A percentile compares a stretch with the other conserved stretches of the same genome.
phyloP scores from a whole-genome alignment of 2,888 invertebrate genomes.

The Conus canariensis region DNA sequence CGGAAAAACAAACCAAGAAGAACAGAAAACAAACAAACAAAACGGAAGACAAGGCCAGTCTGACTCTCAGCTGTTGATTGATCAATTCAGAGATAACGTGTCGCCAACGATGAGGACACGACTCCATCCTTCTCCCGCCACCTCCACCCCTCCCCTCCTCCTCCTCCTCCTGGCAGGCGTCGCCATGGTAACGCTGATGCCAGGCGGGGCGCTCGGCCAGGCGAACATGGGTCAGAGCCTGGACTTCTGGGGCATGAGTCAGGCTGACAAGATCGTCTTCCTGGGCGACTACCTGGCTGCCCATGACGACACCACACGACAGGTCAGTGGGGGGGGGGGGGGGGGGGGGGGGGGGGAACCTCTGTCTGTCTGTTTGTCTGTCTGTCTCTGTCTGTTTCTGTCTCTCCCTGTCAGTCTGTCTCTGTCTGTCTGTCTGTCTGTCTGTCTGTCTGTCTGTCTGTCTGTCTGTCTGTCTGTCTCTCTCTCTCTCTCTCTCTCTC shows the following conservation, averaged over 20 bases:
- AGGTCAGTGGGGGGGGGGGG: background rate
- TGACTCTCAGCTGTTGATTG: no score
- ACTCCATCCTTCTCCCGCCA: background rate
- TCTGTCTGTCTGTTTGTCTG: background rate
- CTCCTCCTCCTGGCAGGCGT: background rate
- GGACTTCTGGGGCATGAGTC: background rate
- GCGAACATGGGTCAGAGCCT: background rate
- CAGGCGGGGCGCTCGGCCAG: background rate
- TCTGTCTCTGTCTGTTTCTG: background rate
- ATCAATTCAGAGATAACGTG: background rate
- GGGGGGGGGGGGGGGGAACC: background rate
- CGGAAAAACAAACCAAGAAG: no score
- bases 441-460: conserved; percentile 1
- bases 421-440: background rate
- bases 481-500: conserved; percentile 1
- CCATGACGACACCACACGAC: background rate
- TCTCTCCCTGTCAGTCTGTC: background rate
- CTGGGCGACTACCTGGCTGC: background rate
- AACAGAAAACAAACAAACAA: no score
- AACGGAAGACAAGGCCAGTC: no score
- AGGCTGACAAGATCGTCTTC: background rate
- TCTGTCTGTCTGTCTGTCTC: conserved; percentile 30
- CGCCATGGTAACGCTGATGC: background rate
- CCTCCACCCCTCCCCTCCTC: background rate
- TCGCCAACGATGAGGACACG: background rate